Evolutionary conservation across 2,888 invertebrate genomes (phyloP), one percentile per base, ranked within the genome.

Genomic region (Dasysyrphus albostriatus): DNA sequence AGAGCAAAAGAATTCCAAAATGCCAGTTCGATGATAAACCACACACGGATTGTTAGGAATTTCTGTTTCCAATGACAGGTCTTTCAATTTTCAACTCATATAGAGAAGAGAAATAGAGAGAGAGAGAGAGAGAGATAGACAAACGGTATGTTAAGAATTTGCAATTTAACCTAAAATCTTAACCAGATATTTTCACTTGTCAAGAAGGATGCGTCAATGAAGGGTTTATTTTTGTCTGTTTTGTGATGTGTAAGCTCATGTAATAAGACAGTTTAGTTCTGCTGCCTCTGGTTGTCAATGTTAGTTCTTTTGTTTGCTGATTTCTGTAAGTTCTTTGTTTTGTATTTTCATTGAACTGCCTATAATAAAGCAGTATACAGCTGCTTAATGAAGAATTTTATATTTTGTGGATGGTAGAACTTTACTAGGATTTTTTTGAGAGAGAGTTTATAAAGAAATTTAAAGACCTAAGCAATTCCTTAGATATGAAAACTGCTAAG

Each of bases 21-120:
- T 83, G 83, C 54, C 87, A 67, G 70, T 83, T 87, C 16, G 29
- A 78, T 67, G 87, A 83, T 83, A 87, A 72, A 83, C 87, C 87
- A 79, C 87, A 87, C 79, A 75, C 59, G 83, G 78, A 79, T 67
- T 32, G 87, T 74, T 51, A 49, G 61, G 75, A 83, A 87, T 79
- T 78, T 72, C 77, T 54, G 69, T 63, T 74, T 14, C 14, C 65
- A 70, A 70, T 81, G 37, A 56, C 59, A 70, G 54, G 67, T 69
- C 72, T 76, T 72, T 76, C 69, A 58, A 63, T 59, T 58, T 83
- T 58, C 12, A 14, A 72, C 65, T 51, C 10, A 12, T 39, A 16
- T 12, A 19, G 4, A 16, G n/a, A n/a, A 16, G 12, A 39, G 39
- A 59, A 19, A 39, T 7, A 19, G 3, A 16, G 10, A 34, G 19